phyloP scores from a whole-genome alignment of 2,888 invertebrate genomes.

The Polydrusus cervinus region DNA sequence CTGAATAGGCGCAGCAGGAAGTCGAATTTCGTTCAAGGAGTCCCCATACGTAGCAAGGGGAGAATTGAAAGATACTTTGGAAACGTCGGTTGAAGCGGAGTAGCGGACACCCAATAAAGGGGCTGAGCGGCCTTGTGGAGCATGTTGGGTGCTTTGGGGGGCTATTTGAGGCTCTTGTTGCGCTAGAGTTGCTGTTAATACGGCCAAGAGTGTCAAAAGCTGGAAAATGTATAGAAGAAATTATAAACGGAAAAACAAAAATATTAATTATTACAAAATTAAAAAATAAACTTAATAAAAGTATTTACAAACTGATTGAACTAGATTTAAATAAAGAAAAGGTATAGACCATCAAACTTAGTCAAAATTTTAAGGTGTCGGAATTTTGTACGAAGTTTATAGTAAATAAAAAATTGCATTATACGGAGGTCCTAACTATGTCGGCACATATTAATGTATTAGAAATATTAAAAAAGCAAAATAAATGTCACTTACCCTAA shows the following conservation, averaged over 20 bases:
- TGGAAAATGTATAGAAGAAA: neutral
- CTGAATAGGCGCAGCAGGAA: slow-evolving; percentile 49
- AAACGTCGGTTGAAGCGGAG: slow-evolving; percentile 73
- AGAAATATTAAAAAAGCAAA: no score
- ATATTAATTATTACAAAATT: no score
- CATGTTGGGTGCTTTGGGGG: slow-evolving; percentile 63
- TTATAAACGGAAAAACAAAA: no score
- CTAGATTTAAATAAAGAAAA: no score
- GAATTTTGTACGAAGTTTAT: no score
- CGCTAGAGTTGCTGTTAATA: slow-evolving; percentile 70
- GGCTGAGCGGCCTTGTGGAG: slow-evolving; percentile 67
- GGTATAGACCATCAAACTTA: no score
- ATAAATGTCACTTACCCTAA: slow-evolving; percentile 4
- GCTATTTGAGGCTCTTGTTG: slow-evolving; percentile 27
- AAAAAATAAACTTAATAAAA: no score
- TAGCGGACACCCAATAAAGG: slow-evolving; percentile 69
- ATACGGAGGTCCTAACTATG: no score
- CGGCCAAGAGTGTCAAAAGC: slow-evolving; percentile 69
- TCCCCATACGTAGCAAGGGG: slow-evolving; percentile 60
- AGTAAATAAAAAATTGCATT: no score
- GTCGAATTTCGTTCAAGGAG: slow-evolving; percentile 55
- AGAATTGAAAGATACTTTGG: slow-evolving; percentile 74
- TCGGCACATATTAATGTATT: no score
- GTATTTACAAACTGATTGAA: no score
- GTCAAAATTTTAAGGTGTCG: no score